These are phyloP conservation scores for Hyaena hyaena DNA, from an alignment of 2,113 vertebrate species.

Conservation along the genomic window DNA sequence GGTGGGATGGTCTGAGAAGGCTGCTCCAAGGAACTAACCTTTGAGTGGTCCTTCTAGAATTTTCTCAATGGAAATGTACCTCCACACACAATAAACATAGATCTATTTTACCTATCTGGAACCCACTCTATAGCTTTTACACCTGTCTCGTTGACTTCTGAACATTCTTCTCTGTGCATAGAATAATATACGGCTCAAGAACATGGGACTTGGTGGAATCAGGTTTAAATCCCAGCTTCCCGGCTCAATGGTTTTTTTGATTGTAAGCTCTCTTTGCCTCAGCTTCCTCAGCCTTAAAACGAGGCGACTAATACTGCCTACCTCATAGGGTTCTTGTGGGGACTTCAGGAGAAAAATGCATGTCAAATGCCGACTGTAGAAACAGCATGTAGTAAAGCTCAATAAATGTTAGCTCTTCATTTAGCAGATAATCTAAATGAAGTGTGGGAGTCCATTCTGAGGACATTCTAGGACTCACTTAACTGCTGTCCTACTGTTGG, in stretches of 20 bases:
- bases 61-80: not conserved
- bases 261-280: not conserved
- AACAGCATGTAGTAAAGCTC: not conserved
- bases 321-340: not conserved
- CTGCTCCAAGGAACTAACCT: not conserved
- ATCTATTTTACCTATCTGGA: not conserved
- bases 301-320: not conserved
- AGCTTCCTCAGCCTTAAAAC: not conserved
- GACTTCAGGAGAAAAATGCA: not conserved
- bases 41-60: not conserved
- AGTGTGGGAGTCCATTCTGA: not conserved
- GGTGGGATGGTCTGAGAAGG: not conserved
- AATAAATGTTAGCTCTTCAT: not conserved
- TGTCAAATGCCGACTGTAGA: not conserved
- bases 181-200: not conserved
- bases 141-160: not conserved
- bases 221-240: not conserved
- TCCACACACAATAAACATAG: not conserved
- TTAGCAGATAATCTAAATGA: not conserved
- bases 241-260: not conserved
- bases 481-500: not conserved
- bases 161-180: not conserved
- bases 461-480: not conserved
- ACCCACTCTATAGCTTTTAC: not conserved
- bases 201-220: not conserved